Conservation (phyloP, 2,888 invertebrate species). For the Pocota personata region DNA sequence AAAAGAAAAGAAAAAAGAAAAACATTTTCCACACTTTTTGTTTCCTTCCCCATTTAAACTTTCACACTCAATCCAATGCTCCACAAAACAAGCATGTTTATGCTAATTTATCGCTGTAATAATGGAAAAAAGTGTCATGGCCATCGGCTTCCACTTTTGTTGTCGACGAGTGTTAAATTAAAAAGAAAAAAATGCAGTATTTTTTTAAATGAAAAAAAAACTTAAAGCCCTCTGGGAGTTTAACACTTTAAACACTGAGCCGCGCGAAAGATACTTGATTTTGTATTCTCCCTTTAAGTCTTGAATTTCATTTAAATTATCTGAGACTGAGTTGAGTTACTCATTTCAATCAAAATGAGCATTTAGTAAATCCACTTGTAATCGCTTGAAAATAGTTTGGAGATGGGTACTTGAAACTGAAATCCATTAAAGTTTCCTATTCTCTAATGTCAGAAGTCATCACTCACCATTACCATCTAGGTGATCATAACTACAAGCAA, state of each 20-base stretch:
- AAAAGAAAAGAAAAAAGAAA: too few relatives aligned
- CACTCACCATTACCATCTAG: slow-evolving; percentile 3
- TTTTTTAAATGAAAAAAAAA: neutral
- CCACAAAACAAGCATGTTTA: slow-evolving; percentile 22
- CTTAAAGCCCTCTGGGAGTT: too few relatives aligned
- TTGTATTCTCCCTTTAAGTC: too few relatives aligned
- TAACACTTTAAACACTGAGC: too few relatives aligned
- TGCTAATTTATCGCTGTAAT: slow-evolving; percentile 40
- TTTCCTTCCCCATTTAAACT: neutral
- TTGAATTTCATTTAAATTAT: too few relatives aligned
- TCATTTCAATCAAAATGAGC: neutral
- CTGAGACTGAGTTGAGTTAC: neutral
- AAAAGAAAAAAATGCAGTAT: too few relatives aligned
- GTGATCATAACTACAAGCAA: slow-evolving; percentile 52
- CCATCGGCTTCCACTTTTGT: neutral
- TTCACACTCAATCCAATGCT: neutral
- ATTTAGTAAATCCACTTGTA: slow-evolving; percentile 9
- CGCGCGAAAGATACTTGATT: too few relatives aligned
- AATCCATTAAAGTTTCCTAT: neutral
- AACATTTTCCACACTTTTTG: neutral
- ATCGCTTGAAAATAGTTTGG: slow-evolving; percentile 25
- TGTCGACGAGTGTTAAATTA: slow-evolving; percentile 14
- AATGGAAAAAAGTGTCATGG: slow-evolving; percentile 17
- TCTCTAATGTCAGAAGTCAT: neutral
- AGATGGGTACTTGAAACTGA: slow-evolving; percentile 6